Evolutionary conservation across 1,140 invertebrate species (phyloP), one percentile per base, ranked within the genome.

Genomic region (Neocloeon triangulifer): DNA sequence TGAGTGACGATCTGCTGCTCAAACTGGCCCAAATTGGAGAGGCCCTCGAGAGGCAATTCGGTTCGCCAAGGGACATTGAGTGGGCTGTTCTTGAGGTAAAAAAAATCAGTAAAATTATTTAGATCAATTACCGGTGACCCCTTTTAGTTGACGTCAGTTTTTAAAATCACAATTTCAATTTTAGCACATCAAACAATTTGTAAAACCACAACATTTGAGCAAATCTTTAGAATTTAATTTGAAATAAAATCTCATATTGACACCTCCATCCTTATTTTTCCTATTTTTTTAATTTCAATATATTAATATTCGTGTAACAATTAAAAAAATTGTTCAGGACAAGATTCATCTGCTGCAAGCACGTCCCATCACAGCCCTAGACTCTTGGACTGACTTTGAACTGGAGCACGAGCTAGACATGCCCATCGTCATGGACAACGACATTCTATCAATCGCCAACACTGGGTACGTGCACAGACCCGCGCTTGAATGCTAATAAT

Each of bases 21-120:
- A 33, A 33, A 25, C 30, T 48, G 21, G 44, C 39, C 4, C 16
- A 36, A 26, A 22, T 73, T 26, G 71, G 63, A 1, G 45, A 69
- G 8, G 35, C 51, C 8, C 50, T 78, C 25, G 73, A 80, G 43
- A 43, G 58, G 20, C 41, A 61, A 10, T 79, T 72, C 53, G 66
- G 66, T 6, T 54, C 55, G 6, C 57, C 68, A 0, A 58, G 75
- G 40, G 78, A 85, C 48, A 65, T 84, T 21, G 78, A 85, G 53
- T 84, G 69, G 64, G 69, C 69, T 7, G 44, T 70, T 26, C 40
- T 43, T 17, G 48, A 61, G 43, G 66, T 66, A 43, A 39, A 28
- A 30, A 26, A 15, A 8, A 4, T 1, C 13, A 19, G 9, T 36
- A n/a, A n/a, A n/a, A n/a, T n/a, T n/a, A n/a, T n/a, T n/a, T n/a